Conservation (phyloP, 2,113 vertebrate genomes). For the Sus scrofa region DNA sequence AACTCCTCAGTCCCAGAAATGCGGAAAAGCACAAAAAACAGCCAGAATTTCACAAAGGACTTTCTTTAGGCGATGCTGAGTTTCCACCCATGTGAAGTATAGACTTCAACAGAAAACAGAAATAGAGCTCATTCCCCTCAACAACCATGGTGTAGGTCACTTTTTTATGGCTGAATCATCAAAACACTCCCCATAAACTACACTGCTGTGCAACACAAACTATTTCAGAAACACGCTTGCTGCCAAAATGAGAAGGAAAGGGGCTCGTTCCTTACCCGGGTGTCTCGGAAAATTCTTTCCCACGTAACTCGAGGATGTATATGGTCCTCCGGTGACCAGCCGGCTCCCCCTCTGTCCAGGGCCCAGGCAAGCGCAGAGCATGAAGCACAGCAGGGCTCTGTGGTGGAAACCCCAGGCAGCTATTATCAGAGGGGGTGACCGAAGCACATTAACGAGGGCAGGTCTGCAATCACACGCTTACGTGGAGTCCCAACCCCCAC, state of each 20-base stretch:
- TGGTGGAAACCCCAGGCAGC: conserved; percentile 65
- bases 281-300: conserved; percentile 79
- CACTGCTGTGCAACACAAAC: not conserved
- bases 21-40: not conserved
- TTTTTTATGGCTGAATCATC: not conserved
- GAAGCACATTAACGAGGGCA: conserved; percentile 65
- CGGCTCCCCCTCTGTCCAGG: conserved; percentile 2
- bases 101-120: conserved; percentile 6
- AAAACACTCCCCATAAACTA: not conserved
- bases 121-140: not conserved
- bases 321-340: conserved; percentile 54
- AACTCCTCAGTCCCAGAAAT: not conserved
- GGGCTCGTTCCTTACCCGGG: conserved; percentile 16
- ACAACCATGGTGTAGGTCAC: conserved; percentile 33
- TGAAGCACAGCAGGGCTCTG: not conserved
- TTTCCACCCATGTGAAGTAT: not conserved
- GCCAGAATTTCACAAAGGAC: not conserved
- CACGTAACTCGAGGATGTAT: conserved; percentile 41
- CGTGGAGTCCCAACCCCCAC: conserved; percentile 59
- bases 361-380: conserved; percentile 50
- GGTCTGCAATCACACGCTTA: conserved; percentile 28
- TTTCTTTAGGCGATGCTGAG: not conserved
- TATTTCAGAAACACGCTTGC: conserved; percentile 39
- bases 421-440: conserved; percentile 68
- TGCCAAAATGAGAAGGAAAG: not conserved